These are phyloP conservation scores for Forbesichthys agassizii DNA, from an alignment of 2,113 vertebrate genomes.

Conservation along the genomic window DNA sequence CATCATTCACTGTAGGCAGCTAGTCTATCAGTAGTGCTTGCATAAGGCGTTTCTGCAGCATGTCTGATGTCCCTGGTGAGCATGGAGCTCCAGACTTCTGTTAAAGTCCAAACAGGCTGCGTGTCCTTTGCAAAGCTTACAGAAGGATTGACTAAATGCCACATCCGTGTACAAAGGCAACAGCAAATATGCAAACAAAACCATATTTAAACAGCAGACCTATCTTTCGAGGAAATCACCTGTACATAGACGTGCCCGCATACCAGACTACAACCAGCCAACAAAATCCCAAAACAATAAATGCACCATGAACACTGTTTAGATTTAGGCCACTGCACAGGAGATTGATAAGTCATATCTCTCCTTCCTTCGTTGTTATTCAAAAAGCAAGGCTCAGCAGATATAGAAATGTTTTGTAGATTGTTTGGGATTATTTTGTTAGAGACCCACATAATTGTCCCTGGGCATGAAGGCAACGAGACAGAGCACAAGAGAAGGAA, in stretches of 20 bases:
- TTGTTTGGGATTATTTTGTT: slow-evolving; percentile 63
- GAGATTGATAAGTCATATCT: slow-evolving; percentile 61
- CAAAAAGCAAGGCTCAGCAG: slow-evolving; percentile 45
- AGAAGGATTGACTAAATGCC: slow-evolving; percentile 1
- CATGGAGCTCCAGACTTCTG: slow-evolving; percentile 17
- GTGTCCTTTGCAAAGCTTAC: no score
- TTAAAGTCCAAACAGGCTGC: no score
- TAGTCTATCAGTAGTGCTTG: slow-evolving; percentile 56
- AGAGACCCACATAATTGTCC: slow-evolving; percentile 50
- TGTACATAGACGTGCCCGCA: slow-evolving; percentile 50
- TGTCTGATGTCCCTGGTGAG: slow-evolving; percentile 47
- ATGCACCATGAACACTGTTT: slow-evolving; percentile 63
- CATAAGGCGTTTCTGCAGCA: slow-evolving; percentile 37
- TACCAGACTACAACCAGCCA: slow-evolving; percentile 58
- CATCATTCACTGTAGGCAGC: slow-evolving; percentile 48
- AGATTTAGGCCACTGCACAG: slow-evolving; percentile 59
- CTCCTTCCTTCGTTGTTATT: slow-evolving; percentile 52
- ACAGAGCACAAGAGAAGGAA: slow-evolving; percentile 53
- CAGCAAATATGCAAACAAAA: slow-evolving; percentile 44
- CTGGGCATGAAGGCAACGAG: slow-evolving; percentile 65
- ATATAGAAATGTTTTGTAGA: slow-evolving; percentile 61
- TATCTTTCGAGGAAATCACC: slow-evolving; percentile 53
- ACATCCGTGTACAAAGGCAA: neutral
- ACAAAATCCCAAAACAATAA: slow-evolving; percentile 63
- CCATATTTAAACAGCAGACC: slow-evolving; percentile 30